Evolutionary conservation across 2,888 invertebrate species (phyloP), one percentile per base, ranked within the genome.

Genomic region (Andrena camellia): DNA sequence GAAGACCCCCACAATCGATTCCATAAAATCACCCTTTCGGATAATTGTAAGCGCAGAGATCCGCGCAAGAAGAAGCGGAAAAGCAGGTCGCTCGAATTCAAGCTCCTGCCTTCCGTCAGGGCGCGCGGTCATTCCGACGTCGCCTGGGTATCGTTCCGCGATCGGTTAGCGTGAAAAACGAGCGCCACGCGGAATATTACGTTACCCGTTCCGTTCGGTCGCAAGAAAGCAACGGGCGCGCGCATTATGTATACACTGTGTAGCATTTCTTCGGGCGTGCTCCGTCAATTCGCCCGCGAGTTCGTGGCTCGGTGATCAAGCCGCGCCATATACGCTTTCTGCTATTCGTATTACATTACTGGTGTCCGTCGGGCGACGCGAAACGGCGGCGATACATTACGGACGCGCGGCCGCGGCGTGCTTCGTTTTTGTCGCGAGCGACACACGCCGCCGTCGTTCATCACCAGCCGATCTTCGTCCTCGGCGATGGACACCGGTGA

Each of bases 301-400:
- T 64, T 67, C 59, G 70, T 77, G 7, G 69, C 76, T n/a, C 20
- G 59, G 73, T 66, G 54, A 80, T 74, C 81, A 35, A 80, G 74
- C 62, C 64, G 52, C 64, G 33, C 69, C 76, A 59, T 80, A 80
- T 71, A 75, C 74, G 81, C 63, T 63, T 67, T 80, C 75, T 23
- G 73, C 48, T 52, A 59, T 81, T 64, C 81, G 83, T 76, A 81
- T 81, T 81, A 83, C 70, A 83, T 81, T 83, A 71, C 71, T 42
- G 50, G 64, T 73, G 69, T 71, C 75, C 42, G 57, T 67, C 3
- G 31, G 10, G 59, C 70, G 64, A 69, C 42, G 72, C 62, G 83
- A 76, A 76, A 76, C 72, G 62, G 29, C 79, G 54, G 42, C 71
- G 72, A 83, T 72, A 74, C 72, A 68, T 79, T 66, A 79, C 71